Evolutionary conservation across 1,140 invertebrate genomes (phyloP).

Genomic region (Phthorimaea operculella): DNA sequence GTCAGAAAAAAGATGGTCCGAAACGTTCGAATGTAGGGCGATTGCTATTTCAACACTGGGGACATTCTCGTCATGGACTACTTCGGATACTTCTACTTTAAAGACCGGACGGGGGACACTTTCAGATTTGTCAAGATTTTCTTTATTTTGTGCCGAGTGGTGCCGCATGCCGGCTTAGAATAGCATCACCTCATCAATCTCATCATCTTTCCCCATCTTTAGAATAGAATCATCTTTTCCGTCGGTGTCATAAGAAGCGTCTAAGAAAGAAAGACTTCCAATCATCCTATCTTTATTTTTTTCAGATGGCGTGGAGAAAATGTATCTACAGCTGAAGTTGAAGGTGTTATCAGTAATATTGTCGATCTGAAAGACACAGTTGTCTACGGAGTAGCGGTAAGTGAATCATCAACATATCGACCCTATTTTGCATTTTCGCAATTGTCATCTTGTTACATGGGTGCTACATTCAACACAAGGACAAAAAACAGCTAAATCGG

Average conservation of each 20-base stretch:
- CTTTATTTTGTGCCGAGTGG: too few relatives aligned
- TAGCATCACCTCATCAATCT: too few relatives aligned
- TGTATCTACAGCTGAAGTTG: slow-evolving; percentile 96
- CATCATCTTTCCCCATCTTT: too few relatives aligned
- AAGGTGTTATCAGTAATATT: slow-evolving; percentile 88
- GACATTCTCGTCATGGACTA: slow-evolving; percentile 94
- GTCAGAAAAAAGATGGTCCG: slow-evolving; percentile 91
- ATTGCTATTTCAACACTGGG: slow-evolving; percentile 91
- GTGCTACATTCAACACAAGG: too few relatives aligned
- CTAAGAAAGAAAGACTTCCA: too few relatives aligned
- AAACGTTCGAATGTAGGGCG: slow-evolving; percentile 88
- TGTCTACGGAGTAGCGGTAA: slow-evolving; percentile 91
- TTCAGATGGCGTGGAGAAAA: slow-evolving; percentile 94
- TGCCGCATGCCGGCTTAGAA: too few relatives aligned
- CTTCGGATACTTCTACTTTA: slow-evolving; percentile 94
- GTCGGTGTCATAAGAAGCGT: too few relatives aligned
- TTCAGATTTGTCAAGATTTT: slow-evolving; percentile 72
- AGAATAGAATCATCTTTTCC: too few relatives aligned
- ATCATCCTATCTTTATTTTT: not conserved
- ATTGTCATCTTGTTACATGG: too few relatives aligned
- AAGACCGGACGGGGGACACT: slow-evolving; percentile 95
- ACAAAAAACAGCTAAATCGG: too few relatives aligned
- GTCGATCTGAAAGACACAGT: slow-evolving; percentile 78
- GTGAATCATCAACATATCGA: slow-evolving; percentile 13
- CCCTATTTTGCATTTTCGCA: too few relatives aligned